Evolutionary conservation across 2,888 invertebrate genomes (phyloP).

Genomic region (Drosophila differens): DNA sequence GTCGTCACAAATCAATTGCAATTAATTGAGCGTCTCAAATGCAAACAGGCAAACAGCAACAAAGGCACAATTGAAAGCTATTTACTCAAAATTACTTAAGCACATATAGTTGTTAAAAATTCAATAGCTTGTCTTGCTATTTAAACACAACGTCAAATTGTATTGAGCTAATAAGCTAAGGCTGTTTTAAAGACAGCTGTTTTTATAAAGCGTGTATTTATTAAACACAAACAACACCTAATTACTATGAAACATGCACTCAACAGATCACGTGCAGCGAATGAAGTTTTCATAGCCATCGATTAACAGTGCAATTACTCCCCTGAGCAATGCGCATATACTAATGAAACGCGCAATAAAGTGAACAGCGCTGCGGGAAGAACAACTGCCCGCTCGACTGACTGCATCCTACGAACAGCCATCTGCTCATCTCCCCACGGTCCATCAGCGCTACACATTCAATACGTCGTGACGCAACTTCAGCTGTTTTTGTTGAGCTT

Average conservation of each 20-base stretch:
- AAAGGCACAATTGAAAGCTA: neutral
- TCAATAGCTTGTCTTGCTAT: neutral
- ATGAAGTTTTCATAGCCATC: conserved; percentile 4
- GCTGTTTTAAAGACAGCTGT: neutral
- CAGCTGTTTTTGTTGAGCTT: conserved; percentile 43
- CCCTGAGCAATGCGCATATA: conserved; percentile 41
- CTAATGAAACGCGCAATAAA: conserved; percentile 71
- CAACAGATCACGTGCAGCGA: conserved; percentile 2
- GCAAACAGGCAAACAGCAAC: neutral
- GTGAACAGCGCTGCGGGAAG: conserved; percentile 41
- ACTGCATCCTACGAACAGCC: conserved; percentile 69
- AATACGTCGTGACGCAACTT: conserved; percentile 17
- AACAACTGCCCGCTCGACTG: conserved; percentile 42
- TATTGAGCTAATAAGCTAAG: neutral
- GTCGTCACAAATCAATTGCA: conserved; percentile 71
- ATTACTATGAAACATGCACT: neutral
- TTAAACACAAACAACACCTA: neutral
- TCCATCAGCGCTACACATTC: conserved; percentile 10
- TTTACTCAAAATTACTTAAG: conserved; percentile 2
- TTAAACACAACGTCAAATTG: neutral
- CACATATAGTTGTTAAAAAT: neutral
- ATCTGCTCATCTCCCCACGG: conserved; percentile 40
- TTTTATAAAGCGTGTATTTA: neutral
- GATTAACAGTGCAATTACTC: conserved; percentile 9
- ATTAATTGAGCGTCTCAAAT: conserved; percentile 35